Percentiles rank a stretch among this genome's conserved stretches.
Evolutionary conservation across 2,888 invertebrate species (phyloP).

Genomic region (Pandemis corylana): DNA sequence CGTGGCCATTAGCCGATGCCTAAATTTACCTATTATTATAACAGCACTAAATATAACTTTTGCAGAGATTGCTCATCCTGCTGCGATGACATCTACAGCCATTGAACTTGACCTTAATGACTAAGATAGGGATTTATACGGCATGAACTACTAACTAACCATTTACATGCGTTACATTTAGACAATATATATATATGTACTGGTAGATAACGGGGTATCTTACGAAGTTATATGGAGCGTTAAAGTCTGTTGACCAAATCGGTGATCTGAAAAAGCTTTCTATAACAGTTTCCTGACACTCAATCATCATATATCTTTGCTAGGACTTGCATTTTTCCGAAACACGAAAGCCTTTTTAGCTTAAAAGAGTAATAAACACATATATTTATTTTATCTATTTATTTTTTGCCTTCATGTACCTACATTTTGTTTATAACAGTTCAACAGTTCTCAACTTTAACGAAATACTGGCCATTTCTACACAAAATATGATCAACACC

Average conservation of each 20-base stretch:
- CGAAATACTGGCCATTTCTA: neutral
- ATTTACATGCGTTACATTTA: neutral
- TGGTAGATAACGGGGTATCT: neutral
- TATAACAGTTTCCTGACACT: too few species aligned
- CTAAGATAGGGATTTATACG: neutral
- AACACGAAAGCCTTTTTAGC: too few species aligned
- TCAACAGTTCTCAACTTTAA: too few species aligned
- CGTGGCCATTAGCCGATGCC: slow-evolving; percentile 15
- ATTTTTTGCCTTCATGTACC: too few species aligned
- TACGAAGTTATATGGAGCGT: neutral
- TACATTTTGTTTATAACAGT: too few species aligned
- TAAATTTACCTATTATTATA: slow-evolving; percentile 12
- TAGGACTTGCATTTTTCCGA: too few species aligned
- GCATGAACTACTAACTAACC: neutral
- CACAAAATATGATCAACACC: neutral
- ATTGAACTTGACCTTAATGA: slow-evolving; percentile 5
- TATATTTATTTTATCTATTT: too few species aligned
- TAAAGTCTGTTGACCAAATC: neutral
- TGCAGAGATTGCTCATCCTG: neutral
- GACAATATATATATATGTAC: too few species aligned
- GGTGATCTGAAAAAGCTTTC: too few species aligned
- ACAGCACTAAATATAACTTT: slow-evolving; percentile 20
- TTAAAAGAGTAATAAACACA: too few species aligned
- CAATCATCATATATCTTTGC: too few species aligned
- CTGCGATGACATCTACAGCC: neutral